Evolutionary conservation across 2,113 vertebrate genomes (phyloP), one percentile per base, ranked within the genome.

Genomic region (Crotalus viridis): DNA sequence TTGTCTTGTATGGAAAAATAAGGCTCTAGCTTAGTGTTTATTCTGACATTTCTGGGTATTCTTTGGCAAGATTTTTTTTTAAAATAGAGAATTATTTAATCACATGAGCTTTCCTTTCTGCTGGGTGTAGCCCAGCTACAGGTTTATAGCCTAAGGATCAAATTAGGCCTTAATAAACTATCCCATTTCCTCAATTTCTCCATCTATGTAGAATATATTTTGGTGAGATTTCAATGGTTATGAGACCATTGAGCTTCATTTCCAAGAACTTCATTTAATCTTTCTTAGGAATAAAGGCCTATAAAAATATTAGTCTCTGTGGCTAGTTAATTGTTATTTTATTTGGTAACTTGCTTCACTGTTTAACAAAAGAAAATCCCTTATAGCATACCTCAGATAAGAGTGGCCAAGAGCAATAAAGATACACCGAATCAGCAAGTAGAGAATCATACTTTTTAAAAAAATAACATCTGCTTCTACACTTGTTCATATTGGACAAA

Each of bases 181-280:
- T 87, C 59, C n/a, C 33, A 59, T 86, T 43, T 74, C 92, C 10
- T 85, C 21, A 85, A 90, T 90, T 89, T 95, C 92, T 91, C 26
- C 43, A 64, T 1, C 24, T 95, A 24, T 5, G 26, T 51, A 87
- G 91, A 81, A 69, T 33, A 93, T 0, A 0, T 91, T 96, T 94
- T 93, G 96, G 93, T 89, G 90, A 94, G 43, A 33, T 89, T 89
- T 61, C 91, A 81, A 91, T 17, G 33, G 28, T 93, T 93, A 92
- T 26, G 95, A 93, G 8, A 1, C 54, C 64, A 46, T 17, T 64
- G 90, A 87, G 94, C 51, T 86, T 92, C 91, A 56, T 95, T 96
- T 95, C 94, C 94, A 92, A 96, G 94, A 96, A 95, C 0, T 17
- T 61, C 0, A 92, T 56, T 92, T 85, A 95, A 92, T 89, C 39